Percentiles rank a stretch among this genome's conserved stretches.
Evolutionary conservation across 1,140 invertebrate species (phyloP).

Genomic region (Drosophila watanabei): DNA sequence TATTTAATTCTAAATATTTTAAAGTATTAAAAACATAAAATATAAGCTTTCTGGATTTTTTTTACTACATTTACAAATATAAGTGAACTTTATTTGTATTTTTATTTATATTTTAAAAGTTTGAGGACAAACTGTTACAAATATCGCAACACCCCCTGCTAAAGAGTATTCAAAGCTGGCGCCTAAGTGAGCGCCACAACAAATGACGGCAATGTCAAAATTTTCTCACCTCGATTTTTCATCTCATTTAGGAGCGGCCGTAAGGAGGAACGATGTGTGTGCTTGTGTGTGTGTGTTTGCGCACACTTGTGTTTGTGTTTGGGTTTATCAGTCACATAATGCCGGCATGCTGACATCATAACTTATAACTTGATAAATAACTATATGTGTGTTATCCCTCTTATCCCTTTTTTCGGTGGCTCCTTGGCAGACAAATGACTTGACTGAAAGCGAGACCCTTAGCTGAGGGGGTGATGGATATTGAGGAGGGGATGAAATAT

Average conservation of each 20-base stretch:
- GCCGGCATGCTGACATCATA: slow-evolving; percentile 80
- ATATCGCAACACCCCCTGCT: neutral
- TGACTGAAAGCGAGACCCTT: slow-evolving; percentile 47
- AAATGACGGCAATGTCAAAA: slow-evolving; percentile 75
- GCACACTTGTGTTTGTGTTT: slow-evolving; percentile 41
- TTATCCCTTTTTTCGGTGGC: slow-evolving; percentile 45
- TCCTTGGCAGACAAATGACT: slow-evolving; percentile 76
- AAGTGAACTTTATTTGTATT: no score
- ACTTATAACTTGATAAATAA: slow-evolving; percentile 84
- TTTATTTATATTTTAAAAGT: neutral
- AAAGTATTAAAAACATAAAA: no score
- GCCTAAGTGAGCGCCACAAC: slow-evolving; percentile 53
- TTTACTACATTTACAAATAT: no score
- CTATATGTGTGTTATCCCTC: slow-evolving; percentile 64
- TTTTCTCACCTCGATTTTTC: slow-evolving; percentile 82
- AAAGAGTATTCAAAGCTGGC: slow-evolving; percentile 15
- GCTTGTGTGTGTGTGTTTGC: slow-evolving; percentile 20
- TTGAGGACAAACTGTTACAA: neutral
- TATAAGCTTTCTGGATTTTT: no score
- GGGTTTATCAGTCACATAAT: slow-evolving; percentile 81
- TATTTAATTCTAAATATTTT: no score
- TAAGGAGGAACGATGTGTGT: slow-evolving; percentile 16
- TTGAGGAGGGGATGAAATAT: slow-evolving; percentile 24
- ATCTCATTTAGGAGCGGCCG: slow-evolving; percentile 65
- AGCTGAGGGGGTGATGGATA: neutral